A percentile compares a stretch with the other conserved stretches of the same genome.
These are phyloP conservation scores for Sebastes vulpes DNA, from an alignment of 2,797 vertebrate genomes.

Conservation along the genomic window DNA sequence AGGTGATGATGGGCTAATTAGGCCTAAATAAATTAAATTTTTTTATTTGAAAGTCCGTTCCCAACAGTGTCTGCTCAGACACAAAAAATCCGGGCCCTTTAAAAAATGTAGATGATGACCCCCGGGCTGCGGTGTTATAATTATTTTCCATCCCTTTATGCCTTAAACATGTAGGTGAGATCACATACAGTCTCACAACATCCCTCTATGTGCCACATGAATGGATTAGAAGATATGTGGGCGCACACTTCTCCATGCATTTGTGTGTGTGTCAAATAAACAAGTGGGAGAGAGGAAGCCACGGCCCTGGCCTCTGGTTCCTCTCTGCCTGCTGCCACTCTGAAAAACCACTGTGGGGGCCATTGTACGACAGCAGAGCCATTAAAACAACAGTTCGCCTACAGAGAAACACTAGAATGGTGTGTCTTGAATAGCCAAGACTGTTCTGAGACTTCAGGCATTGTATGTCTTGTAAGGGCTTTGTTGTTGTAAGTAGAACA, in stretches of 20 bases:
- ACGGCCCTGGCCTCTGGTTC: conserved; percentile 53
- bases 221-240: conserved; percentile 27
- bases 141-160: not conserved
- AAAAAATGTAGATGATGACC: not conserved
- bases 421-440: conserved; percentile 50
- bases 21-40: no score
- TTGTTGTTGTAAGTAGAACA: conserved; percentile 60
- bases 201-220: conserved; percentile 35
- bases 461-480: conserved; percentile 50
- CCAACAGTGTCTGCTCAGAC: no score
- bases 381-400: conserved; percentile 77
- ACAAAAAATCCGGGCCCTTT: not conserved
- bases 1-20: not conserved
- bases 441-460: conserved; percentile 46
- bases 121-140: not conserved
- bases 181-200: conserved; percentile 12
- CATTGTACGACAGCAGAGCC: conserved; percentile 68
- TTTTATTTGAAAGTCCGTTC: no score
- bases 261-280: conserved; percentile 44
- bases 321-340: conserved; percentile 43
- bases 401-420: conserved; percentile 65
- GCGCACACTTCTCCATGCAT: not conserved
- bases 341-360: conserved; percentile 59
- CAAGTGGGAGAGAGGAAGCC: conserved; percentile 67
- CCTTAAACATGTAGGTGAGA: not conserved